Base-by-base conservation (phyloP, 2,888 invertebrate genomes). In the Callimorpha dominula region DNA sequence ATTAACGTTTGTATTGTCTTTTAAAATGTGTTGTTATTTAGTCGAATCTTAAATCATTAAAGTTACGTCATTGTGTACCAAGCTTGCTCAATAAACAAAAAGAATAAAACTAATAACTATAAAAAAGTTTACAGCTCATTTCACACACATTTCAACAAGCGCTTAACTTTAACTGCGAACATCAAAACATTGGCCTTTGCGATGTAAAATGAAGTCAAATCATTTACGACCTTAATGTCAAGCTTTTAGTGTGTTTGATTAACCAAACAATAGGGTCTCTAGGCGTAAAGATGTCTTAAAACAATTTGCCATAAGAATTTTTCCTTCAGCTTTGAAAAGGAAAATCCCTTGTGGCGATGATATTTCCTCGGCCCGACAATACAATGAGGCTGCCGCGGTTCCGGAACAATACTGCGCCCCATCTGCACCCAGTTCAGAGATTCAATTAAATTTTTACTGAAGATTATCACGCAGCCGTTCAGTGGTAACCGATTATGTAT, bases 361-460 rank as follows among this genome's bases (percentile, higher is more conserved):
- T 88, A 88, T 89, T 90, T 88, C 86, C 86, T 85, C 78, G 82
- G 82, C 78, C 86, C 87, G 70, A 52, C 77, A 74, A 73, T 79
- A 82, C 81, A 83, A 73, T 78, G 82, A 81, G 78, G 79, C 74
- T 74, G 68, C 62, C 72, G 76, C 77, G 85, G 87, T 86, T 87
- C 82, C 84, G 87, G 84, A 84, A 91, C 91, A 94, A 93, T 87
- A 85, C 82, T 81, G 82, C 80, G 90, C 87, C 92, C 92, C 94
- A 94, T 93, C 94, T 94, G 94, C 90, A 87, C 87, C 83, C 87
- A 85, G 88, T 91, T 90, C 89, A 87, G 87, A 91, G 92, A 94
- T 95, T 95, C 95, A 94, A 95, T 96, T 96, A 95, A 94, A 92
- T 95, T 96, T 95, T 95, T 95, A 96, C 93, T 93, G 93, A 89